Base-by-base conservation (phyloP, 2,888 invertebrate species). In the Glyphotaelius pellucidus region DNA sequence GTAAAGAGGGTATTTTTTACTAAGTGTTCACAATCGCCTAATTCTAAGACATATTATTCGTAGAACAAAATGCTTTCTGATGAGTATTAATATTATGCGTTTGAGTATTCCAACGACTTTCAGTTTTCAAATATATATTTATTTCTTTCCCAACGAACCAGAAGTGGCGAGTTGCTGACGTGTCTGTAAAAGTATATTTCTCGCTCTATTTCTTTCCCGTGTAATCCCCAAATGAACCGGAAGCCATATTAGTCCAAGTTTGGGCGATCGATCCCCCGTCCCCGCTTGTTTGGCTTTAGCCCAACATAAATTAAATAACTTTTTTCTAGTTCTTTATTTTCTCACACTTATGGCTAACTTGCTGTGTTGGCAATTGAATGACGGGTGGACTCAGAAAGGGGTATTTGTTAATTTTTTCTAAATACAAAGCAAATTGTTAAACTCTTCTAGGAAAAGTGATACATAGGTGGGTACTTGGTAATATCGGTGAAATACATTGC, bases 211-310 rank as follows among this genome's bases (percentile, higher is more conserved):
- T 42, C 86, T n/a, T 86, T 86, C 7, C 38, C 67, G 5, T n/a
- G 86, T 86, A 86, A 86, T 86, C 42, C 86, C 86, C 86, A 86
- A 86, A 86, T 86, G 42, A 86, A 30, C 38, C 19, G 38, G 86
- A 86, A 86, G 86, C 86, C 86, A 86, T 86, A 86, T 35, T 83
- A 83, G 19, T n/a, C 32, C 32, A 83, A 32, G 83, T 83, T 83
- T 83, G 83, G 83, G 38, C 83, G 32, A 32, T 83, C 32, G 81
- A 83, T 32, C 32, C 83, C 35, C 35, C 83, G 38, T n/a, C 83
- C 83, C 83, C 83, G 38, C 83, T 83, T 25, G 83, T 83, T 38
- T 83, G 83, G 32, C 32, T 83, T 83, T 83, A 35, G 25, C 83
- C 25, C 83, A 32, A 32, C 83, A 83, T 32, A 35, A 83, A 35